phyloP scores from a whole-genome alignment of 2,797 vertebrate genomes.

The Phyllotis vaccarum region DNA sequence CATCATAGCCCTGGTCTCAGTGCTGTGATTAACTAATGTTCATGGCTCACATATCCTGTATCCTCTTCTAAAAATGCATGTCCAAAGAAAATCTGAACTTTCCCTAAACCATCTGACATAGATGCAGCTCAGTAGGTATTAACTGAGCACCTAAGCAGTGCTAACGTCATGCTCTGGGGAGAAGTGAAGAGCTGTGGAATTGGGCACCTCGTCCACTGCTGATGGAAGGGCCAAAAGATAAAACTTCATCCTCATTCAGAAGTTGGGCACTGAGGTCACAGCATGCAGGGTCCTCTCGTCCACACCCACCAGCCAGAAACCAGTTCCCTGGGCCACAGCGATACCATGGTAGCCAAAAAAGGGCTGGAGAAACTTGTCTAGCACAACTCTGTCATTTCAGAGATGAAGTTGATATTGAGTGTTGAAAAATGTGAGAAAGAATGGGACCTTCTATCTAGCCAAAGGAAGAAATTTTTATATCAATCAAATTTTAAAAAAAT shows the following conservation, averaged over 20 bases:
- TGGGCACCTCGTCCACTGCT: not conserved
- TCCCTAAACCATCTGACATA: conserved; percentile 12
- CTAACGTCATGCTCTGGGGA: not conserved
- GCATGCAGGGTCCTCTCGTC: not conserved
- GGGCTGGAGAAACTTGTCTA: not conserved
- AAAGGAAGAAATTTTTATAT: not conserved
- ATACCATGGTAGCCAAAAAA: not conserved
- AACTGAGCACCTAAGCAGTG: not conserved
- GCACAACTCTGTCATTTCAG: not conserved
- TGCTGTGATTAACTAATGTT: not conserved
- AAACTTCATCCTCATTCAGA: not conserved
- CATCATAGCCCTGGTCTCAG: not conserved
- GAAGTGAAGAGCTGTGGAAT: not conserved
- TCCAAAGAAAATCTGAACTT: not conserved
- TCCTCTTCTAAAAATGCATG: not conserved
- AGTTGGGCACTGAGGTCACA: not conserved
- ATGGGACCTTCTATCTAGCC: not conserved
- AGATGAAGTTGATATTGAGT: not conserved
- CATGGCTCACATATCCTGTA: not conserved
- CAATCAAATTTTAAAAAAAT: not conserved
- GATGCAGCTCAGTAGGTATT: not conserved
- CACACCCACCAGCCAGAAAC: not conserved
- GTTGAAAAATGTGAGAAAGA: not conserved
- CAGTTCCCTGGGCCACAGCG: no score
- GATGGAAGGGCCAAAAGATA: not conserved